Conservation (phyloP, 30 jellyfish, hydroid and myxozoan species). For the Rhopilema esculentum region DNA sequence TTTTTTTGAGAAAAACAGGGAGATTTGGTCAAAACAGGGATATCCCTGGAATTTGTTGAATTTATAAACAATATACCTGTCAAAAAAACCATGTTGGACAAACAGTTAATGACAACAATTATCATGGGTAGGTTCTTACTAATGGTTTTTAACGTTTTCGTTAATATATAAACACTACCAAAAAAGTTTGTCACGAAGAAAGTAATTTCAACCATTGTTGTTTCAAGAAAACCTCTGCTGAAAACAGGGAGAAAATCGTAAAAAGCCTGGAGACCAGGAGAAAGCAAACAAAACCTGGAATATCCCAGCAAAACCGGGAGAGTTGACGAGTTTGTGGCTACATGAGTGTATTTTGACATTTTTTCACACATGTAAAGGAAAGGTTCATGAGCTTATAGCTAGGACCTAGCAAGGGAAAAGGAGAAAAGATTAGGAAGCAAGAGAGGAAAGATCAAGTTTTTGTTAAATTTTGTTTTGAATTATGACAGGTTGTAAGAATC, state of each 20-base stretch:
- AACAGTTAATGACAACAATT: background rate
- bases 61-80: background rate
- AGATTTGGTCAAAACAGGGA: background rate
- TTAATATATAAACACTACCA: background rate
- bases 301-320: background rate
- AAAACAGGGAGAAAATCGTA: background rate
- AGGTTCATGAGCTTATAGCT: too few species aligned
- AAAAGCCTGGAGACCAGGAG: background rate
- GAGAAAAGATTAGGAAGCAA: too few species aligned
- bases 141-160: background rate
- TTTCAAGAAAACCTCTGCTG: background rate
- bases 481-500: background rate
- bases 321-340: background rate
- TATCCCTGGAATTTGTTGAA: background rate
- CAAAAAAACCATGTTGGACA: background rate
- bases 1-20: background rate
- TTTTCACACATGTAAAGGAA: too few species aligned
- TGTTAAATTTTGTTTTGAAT: too few species aligned
- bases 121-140: background rate
- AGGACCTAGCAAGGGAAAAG: too few species aligned
- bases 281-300: background rate
- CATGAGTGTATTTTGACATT: too few species aligned
- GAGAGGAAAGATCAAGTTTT: too few species aligned
- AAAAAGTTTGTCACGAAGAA: background rate
- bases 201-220: background rate